Base-by-base conservation (phyloP, 1,140 invertebrate genomes). In the Oppia nitens region DNA sequence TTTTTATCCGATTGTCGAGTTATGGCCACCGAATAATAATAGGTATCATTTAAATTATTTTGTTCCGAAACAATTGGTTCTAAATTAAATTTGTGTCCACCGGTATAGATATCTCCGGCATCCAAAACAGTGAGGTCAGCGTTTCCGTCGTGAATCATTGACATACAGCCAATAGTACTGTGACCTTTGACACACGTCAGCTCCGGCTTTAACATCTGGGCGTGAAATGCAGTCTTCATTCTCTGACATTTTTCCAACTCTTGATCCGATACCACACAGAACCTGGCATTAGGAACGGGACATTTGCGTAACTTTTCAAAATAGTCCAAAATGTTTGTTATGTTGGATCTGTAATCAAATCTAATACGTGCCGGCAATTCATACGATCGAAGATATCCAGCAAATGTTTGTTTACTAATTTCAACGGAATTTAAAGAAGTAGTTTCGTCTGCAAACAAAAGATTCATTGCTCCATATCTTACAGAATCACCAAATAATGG, bases 21-120 rank as follows among this genome's bases (percentile, higher is more conserved):
- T 0, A 98, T 86, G 12, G 90, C 92, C 1, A 97, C 92, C 0
- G 87, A 88, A 70, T 94, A 96, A 72, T 94, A 96, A 66, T 85
- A 83, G 0, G 83, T 81, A 59, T 83, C 78, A 47, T 81, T 82
- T 40, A 86, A 76, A 69, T 91, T 87, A 68, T 92, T 93, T 3
- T 90, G 80, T 76, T 93, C 88, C 2, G 85, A 80, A 69, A 94
- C 82, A 67, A 93, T 86, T 0, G 90, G 89, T 55, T 92, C 79
- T 1, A 92, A 72, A 14, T 82, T 77, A 65, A 82, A 87, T 20
- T 78, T 76, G 32, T 71, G 69, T 0, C 92, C 92, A 32, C 84
- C 91, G 32, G 86, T 89, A 67, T 96, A 90, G 53, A 94, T 85
- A 71, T 96, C 91, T 6, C 89, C 88, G 2, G 92, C 85, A 73